Percentiles rank a stretch among this genome's conserved stretches.
phyloP scores from a whole-genome alignment of 2,113 vertebrate genomes.

The Uropsilus gracilis region DNA sequence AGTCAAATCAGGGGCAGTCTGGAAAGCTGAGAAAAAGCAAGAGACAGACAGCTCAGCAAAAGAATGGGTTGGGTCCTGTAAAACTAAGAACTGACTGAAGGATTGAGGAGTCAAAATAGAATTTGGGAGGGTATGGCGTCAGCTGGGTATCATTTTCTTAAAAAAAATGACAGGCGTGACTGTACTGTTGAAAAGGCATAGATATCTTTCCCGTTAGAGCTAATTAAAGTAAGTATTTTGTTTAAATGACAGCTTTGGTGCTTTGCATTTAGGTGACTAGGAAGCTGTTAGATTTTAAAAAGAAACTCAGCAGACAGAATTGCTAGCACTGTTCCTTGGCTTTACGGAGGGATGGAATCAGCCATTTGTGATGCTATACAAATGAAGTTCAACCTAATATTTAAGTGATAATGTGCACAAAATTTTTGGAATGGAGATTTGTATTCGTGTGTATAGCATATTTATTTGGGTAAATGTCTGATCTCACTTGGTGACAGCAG shows the following conservation, averaged over 20 bases:
- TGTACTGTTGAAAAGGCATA: not conserved
- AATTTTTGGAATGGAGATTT: not conserved
- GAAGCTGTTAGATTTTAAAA: not conserved
- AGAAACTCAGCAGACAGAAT: rapidly evolving
- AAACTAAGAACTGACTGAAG: not conserved
- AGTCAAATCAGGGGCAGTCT: not conserved
- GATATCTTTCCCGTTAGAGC: not conserved
- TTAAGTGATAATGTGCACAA: not conserved
- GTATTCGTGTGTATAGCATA: not conserved
- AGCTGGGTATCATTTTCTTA: not conserved
- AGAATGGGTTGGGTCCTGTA: rapidly evolving
- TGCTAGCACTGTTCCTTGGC: not conserved
- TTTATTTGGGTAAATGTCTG: not conserved
- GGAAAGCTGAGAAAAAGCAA: not conserved
- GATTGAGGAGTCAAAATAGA: not conserved
- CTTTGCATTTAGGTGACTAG: not conserved
- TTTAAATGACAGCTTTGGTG: not conserved
- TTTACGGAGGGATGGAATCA: not conserved
- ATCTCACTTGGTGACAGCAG: not conserved
- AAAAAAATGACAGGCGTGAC: not conserved
- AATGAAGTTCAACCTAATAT: too few relatives aligned
- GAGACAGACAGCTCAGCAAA: not conserved
- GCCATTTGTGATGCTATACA: not conserved
- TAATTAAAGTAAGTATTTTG: not conserved
- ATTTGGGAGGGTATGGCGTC: not conserved